A percentile compares a stretch with the other conserved stretches of the same genome.
These are phyloP conservation scores for Acanthosepion pharaonis DNA, from an alignment of 2,888 invertebrate species.

Conservation along the genomic window DNA sequence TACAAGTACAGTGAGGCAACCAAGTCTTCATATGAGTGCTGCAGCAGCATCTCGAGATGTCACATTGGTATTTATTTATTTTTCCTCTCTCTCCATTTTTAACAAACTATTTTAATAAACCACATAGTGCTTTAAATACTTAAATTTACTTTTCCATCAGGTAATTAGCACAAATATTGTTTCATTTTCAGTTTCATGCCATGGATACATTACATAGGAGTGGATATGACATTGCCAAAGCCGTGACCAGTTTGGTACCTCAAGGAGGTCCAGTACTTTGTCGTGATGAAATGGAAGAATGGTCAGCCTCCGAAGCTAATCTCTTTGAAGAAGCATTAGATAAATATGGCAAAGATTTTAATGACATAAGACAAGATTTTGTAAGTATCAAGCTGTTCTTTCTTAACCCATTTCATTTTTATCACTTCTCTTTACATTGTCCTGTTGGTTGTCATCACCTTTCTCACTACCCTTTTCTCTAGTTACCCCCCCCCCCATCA, in stretches of 20 bases:
- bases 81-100: not conserved
- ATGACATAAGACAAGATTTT: conserved; percentile 97
- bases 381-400: conserved; percentile 79
- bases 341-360: conserved; percentile 93
- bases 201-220: conserved; percentile 97
- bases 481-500: too few species aligned
- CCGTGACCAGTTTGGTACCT: conserved; percentile 93
- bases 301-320: conserved; percentile 99
- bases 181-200: conserved; percentile 87
- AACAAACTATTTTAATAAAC: too few species aligned
- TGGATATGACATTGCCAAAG: conserved; percentile 90
- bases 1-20: conserved; percentile 97
- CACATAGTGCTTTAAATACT: not conserved
- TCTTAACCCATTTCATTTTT: too few species aligned
- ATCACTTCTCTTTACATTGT: too few species aligned
- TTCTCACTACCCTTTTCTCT: too few species aligned
- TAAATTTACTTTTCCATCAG: not conserved
- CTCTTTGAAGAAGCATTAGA: conserved; percentile 98
- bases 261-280: conserved; percentile 92
- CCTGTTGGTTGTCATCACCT: too few species aligned
- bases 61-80: conserved; percentile 78
- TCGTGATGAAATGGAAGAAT: conserved; percentile 99
- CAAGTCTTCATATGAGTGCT: conserved; percentile 98
- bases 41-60: conserved; percentile 99
- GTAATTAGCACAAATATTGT: not conserved